Evolutionary conservation across 2,888 invertebrate species (phyloP).

Genomic region (Punctoribates punctum): DNA sequence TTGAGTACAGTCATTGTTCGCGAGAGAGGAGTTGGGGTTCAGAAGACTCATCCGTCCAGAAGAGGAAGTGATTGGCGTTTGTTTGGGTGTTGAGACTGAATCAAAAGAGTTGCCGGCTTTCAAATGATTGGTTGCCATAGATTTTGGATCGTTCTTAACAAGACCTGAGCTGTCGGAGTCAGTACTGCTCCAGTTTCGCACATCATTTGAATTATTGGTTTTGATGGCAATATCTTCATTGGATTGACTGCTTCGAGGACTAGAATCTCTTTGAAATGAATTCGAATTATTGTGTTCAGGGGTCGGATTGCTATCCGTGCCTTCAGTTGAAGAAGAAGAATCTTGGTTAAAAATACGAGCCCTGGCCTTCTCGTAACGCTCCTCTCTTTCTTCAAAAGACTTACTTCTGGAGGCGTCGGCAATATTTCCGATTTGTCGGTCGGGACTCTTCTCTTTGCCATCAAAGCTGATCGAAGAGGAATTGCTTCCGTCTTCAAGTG

Average conservation of each 20-base stretch:
- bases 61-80: neutral
- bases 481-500: constrained; percentile 67
- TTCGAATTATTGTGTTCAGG: neutral
- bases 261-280: neutral
- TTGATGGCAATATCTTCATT: neutral
- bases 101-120: neutral
- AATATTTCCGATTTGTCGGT: constrained; percentile 50
- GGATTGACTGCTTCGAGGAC: constrained; percentile 29
- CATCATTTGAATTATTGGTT: neutral
- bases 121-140: neutral
- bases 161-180: too few species aligned
- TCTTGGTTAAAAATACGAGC: constrained; percentile 75
- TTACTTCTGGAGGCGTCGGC: constrained; percentile 69
- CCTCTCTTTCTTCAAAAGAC: constrained; percentile 86
- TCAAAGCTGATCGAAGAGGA: neutral
- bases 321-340: constrained; percentile 14
- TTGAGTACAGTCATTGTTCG: constrained; percentile 18
- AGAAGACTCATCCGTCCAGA: neutral
- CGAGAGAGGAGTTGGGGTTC: neutral
- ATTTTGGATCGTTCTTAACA: neutral
- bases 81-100: neutral
- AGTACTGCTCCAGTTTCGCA: neutral
- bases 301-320: neutral
- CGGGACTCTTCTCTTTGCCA: constrained; percentile 55
- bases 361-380: constrained; percentile 78